These are phyloP conservation scores for Ptychodera flava DNA, from an alignment of 35 echinoderm and acorn worm genomes.

Conservation along the genomic window DNA sequence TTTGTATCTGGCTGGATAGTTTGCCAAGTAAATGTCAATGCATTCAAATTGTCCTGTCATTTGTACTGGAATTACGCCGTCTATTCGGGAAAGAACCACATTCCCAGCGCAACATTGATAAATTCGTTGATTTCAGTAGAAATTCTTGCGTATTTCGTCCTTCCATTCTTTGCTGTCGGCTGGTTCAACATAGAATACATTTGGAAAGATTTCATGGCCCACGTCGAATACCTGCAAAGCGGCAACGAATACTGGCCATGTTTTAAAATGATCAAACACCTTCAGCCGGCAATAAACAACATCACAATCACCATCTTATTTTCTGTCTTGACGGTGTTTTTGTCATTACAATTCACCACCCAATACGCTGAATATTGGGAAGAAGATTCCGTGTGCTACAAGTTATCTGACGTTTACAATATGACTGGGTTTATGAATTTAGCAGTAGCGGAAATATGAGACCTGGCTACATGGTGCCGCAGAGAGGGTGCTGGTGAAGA, in stretches of 20 bases:
- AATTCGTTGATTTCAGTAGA: not conserved
- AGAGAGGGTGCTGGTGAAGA: too few species aligned
- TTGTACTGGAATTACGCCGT: not conserved
- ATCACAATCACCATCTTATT: not conserved
- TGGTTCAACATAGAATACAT: not conserved
- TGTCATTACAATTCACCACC: not conserved
- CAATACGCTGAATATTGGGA: not conserved
- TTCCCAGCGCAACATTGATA: not conserved
- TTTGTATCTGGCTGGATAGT: not conserved
- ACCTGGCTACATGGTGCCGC: too few species aligned
- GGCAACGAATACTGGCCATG: not conserved
- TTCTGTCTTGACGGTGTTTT: not conserved
- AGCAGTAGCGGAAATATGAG: too few species aligned
- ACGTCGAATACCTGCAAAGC: not conserved
- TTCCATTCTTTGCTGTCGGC: not conserved
- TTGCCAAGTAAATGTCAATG: not conserved
- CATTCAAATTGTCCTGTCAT: not conserved
- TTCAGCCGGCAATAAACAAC: not conserved
- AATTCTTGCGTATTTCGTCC: not conserved
- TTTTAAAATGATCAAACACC: constrained; percentile 2
- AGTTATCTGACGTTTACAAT: too few species aligned
- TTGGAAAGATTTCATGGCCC: not conserved
- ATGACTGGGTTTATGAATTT: too few species aligned
- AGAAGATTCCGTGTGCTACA: not conserved
- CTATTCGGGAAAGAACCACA: not conserved